These are phyloP conservation scores for Ctenoplectra terminalis DNA, from an alignment of 1,140 invertebrate species.

Conservation along the genomic window DNA sequence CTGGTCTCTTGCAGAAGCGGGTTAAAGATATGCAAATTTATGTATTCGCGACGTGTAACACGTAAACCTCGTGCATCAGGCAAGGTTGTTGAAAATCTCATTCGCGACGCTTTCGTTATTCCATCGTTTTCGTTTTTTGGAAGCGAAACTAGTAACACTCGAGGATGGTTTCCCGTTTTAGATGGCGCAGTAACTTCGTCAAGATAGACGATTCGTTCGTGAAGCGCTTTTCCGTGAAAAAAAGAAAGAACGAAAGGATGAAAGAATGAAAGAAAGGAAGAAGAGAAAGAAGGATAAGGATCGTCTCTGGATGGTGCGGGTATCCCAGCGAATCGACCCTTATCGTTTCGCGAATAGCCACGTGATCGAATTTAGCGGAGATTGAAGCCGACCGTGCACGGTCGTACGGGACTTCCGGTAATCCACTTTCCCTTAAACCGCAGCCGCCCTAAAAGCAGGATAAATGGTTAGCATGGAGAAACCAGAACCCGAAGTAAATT, in stretches of 20 bases:
- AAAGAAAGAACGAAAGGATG: background rate
- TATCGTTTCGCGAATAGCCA: slow-evolving; percentile 65
- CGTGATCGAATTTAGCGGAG: slow-evolving; percentile 72
- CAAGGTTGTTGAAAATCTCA: background rate
- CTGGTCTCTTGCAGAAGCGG: background rate
- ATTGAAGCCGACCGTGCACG: slow-evolving; percentile 66
- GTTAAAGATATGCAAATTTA: slow-evolving; percentile 36
- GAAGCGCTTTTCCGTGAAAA: slow-evolving; percentile 2
- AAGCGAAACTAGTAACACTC: background rate
- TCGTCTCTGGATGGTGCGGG: background rate
- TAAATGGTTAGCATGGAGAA: slow-evolving; percentile 70
- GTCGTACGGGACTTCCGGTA: slow-evolving; percentile 71
- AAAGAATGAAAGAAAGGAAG: background rate
- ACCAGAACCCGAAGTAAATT: slow-evolving; percentile 68
- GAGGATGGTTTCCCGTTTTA: background rate
- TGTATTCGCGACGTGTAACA: slow-evolving; percentile 3
- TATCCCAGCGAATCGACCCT: slow-evolving; percentile 58
- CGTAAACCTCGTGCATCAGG: background rate
- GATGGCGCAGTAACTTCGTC: slow-evolving; percentile 22
- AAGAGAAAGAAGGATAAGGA: too few species aligned
- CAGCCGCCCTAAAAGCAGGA: slow-evolving; percentile 68
- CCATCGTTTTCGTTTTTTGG: background rate
- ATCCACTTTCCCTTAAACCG: slow-evolving; percentile 76
- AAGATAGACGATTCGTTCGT: slow-evolving; percentile 32
- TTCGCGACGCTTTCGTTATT: background rate